Base-by-base conservation (phyloP, 2,888 invertebrate species). In the Tryphoninae sp. region DNA sequence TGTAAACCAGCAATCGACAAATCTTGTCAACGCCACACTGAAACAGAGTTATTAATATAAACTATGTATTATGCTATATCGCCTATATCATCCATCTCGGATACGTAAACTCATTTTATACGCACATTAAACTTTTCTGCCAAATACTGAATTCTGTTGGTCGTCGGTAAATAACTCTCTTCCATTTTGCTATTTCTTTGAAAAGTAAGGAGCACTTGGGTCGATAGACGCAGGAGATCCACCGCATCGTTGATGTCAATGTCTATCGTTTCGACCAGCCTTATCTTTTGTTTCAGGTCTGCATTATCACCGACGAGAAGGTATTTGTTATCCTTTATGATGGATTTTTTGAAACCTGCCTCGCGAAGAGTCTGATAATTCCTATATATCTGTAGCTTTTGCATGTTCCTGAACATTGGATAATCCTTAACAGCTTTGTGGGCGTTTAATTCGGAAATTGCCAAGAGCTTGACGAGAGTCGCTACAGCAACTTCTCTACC, bases 331-430 rank as follows among this genome's bases (percentile, higher is more conserved):
- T 83, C 55, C 49, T 78, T 78, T 0, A 86, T 74, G 13, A 72
- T 78, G 1, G 83, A 75, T 58, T 81, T 84, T 9, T 45, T 23
- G 6, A 82, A 64, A 8, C 85, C 84, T 2, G 16, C 74, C 69
- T 81, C 67, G 1, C 80, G 58, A 0, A 86, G 59, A 19, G 58
- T 11, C 13, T 85, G 67, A 68, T 81, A 83, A 76, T 85, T 85
- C 11, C 65, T 11, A 4, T 61, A 16, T n/a, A 86, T 79, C 65
- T 33, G 59, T 55, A 33, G 23, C 7, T 49, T 75, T 6, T 82
- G 26, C 7, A 83, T 7, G 3, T 8, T 7, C 7, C 16, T 59
- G 7, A 86, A 74, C 9, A n/a, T 8, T 0, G 79, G 79, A 81
- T 81, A 81, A 4, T 78, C n/a, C 0, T 61, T 59, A 0, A 85